Evolutionary conservation across 2,888 invertebrate species (phyloP).

Genomic region (Phaonia tiefii): DNA sequence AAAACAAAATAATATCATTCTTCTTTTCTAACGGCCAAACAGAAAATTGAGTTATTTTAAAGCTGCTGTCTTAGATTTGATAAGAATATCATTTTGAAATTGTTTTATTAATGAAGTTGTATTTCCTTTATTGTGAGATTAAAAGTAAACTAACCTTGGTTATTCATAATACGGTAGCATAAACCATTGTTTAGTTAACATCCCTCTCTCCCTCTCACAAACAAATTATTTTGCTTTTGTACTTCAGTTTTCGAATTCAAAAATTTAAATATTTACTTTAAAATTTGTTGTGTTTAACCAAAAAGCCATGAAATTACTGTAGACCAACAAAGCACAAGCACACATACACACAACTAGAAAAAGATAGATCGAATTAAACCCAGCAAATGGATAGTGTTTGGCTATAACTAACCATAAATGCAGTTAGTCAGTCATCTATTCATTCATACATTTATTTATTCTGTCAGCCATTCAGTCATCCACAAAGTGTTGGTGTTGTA

Average conservation of each 20-base stretch:
- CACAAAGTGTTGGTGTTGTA: slow-evolving; percentile 10
- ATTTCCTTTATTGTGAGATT: no score
- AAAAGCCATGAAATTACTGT: slow-evolving; percentile 31
- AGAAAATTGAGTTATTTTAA: no score
- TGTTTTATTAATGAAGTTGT: no score
- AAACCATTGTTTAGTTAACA: not conserved
- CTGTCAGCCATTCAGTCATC: not conserved
- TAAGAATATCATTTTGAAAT: no score
- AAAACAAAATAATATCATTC: no score
- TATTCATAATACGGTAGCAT: not conserved
- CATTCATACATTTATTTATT: not conserved
- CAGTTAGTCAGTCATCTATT: slow-evolving; percentile 3
- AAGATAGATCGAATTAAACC: not conserved
- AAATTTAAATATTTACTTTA: slow-evolving; percentile 26
- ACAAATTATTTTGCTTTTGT: slow-evolving; percentile 8
- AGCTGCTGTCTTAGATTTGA: no score
- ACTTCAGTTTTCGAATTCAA: not conserved
- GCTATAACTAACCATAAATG: not conserved
- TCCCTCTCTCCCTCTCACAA: not conserved
- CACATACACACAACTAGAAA: not conserved
- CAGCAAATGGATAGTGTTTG: not conserved
- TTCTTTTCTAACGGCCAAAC: no score
- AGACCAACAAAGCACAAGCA: slow-evolving; percentile 11
- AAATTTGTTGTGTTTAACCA: not conserved
- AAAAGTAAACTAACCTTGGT: no score